These are phyloP conservation scores for Leptopilina drosophilae DNA, from an alignment of 2,888 invertebrate species.

Conservation along the genomic window DNA sequence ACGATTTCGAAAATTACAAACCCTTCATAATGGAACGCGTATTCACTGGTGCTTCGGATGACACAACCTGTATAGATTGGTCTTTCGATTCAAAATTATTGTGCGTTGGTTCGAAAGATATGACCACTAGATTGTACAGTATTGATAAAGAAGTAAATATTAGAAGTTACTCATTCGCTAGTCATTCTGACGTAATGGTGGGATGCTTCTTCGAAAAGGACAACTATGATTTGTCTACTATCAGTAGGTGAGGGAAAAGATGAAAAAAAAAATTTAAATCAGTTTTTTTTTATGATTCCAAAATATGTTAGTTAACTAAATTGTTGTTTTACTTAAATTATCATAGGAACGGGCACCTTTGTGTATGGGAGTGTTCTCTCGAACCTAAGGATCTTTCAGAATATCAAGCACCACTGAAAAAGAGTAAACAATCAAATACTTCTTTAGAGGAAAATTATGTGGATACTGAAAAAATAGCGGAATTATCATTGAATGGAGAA, in stretches of 20 bases:
- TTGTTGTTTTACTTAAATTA: conserved; percentile 1
- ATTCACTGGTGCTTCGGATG: conserved; percentile 89
- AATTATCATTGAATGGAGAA: no score
- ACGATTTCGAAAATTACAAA: conserved; percentile 88
- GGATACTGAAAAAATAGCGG: conserved; percentile 78
- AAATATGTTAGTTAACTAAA: neutral
- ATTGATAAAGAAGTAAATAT: conserved; percentile 86
- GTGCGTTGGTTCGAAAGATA: conserved; percentile 94
- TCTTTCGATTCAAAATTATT: conserved; percentile 92
- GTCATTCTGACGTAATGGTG: conserved; percentile 91
- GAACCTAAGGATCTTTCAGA: conserved; percentile 84
- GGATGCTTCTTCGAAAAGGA: conserved; percentile 92
- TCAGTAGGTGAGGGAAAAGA: conserved; percentile 78
- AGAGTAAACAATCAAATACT: conserved; percentile 65
- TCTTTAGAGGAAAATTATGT: conserved; percentile 82
- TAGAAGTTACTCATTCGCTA: conserved; percentile 86
- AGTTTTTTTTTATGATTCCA: neutral
- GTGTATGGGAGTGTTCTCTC: conserved; percentile 91
- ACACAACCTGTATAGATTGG: conserved; percentile 94
- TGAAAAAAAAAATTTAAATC: no score
- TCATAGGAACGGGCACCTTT: conserved; percentile 87
- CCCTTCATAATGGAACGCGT: conserved; percentile 91
- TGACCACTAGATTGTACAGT: conserved; percentile 89
- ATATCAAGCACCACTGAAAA: conserved; percentile 78
- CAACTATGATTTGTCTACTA: conserved; percentile 89